phyloP scores from a whole-genome alignment of 1,140 invertebrate species.

The Acyrthosiphon pisum region DNA sequence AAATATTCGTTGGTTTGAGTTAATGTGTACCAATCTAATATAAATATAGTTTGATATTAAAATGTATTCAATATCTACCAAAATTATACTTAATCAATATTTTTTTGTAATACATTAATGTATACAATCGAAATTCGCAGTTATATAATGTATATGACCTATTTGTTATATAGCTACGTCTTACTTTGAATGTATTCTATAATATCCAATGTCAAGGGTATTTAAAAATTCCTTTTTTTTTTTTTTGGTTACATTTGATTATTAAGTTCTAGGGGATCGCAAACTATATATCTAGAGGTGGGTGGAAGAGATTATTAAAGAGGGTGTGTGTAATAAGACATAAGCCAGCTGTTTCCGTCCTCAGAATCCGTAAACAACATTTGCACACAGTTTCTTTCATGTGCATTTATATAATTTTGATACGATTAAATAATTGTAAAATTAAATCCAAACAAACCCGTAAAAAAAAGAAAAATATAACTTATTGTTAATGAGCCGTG shows the following conservation, averaged over 20 bases:
- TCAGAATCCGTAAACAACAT: not conserved
- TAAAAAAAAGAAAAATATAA: not conserved
- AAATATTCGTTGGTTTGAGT: not conserved
- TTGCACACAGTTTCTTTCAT: not conserved
- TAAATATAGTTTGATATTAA: not conserved
- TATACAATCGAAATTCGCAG: not conserved
- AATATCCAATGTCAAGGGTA: not conserved
- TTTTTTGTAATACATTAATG: not conserved
- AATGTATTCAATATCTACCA: not conserved
- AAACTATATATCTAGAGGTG: not conserved
- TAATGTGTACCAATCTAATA: not conserved
- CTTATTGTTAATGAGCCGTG: conserved; percentile 46
- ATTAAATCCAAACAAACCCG: not conserved
- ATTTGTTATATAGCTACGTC: not conserved
- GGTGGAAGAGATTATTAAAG: not conserved
- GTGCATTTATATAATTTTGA: not conserved
- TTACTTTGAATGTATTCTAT: not conserved
- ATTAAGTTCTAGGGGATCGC: not conserved
- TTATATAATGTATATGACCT: not conserved
- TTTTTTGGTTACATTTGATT: not conserved
- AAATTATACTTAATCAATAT: not conserved
- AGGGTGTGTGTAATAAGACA: not conserved
- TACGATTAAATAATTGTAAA: not conserved
- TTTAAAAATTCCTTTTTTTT: not conserved
- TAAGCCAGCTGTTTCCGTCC: not conserved